Conservation (phyloP, 2,888 invertebrate species). For the Leucophenga montana region DNA sequence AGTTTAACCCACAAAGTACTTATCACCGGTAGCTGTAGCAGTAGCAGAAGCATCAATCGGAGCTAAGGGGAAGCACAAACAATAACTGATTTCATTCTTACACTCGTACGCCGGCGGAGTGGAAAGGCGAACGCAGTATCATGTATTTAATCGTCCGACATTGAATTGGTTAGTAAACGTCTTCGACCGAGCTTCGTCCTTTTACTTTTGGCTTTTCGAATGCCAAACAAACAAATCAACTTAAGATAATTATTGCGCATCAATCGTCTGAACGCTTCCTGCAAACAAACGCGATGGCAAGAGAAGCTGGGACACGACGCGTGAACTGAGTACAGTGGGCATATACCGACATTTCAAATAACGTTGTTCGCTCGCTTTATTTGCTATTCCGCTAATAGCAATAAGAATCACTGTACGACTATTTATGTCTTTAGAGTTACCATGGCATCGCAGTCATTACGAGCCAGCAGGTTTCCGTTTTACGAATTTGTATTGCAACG, state of each 20-base stretch:
- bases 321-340: not conserved
- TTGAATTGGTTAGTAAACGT: conserved; percentile 12
- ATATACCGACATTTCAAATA: not conserved
- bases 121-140: not conserved
- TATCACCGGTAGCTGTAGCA: conserved; percentile 15
- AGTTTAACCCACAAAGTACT: conserved; percentile 35
- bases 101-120: not conserved
- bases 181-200: not conserved
- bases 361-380: not conserved
- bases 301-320: conserved; percentile 18
- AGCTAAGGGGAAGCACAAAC: not conserved
- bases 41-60: not conserved
- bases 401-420: not conserved
- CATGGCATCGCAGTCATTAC: conserved; percentile 41
- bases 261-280: conserved; percentile 57
- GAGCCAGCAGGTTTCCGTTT: conserved; percentile 49
- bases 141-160: conserved; percentile 26
- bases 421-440: not conserved
- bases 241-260: conserved; percentile 70
- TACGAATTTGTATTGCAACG: conserved; percentile 33
- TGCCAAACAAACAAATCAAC: conserved; percentile 69
- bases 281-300: conserved; percentile 31
- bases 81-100: not conserved
- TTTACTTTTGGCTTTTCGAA: conserved; percentile 22
- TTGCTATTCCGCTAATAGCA: not conserved